phyloP scores from a whole-genome alignment of 2,113 vertebrate species.

The Balaeniceps rex region DNA sequence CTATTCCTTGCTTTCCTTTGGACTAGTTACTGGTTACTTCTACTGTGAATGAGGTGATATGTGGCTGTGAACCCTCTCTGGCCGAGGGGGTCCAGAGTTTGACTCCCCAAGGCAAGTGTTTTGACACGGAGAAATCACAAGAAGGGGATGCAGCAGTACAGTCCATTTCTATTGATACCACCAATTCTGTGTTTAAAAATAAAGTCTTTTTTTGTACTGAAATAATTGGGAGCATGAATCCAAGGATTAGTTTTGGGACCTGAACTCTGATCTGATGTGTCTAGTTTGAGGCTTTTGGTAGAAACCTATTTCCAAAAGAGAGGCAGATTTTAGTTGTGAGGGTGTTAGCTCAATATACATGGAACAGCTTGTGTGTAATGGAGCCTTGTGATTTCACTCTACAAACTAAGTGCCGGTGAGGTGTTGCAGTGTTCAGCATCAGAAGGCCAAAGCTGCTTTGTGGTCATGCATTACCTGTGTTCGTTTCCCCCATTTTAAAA shows the following conservation, averaged over 20 bases:
- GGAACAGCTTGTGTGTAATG: not conserved
- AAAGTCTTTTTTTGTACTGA: not conserved
- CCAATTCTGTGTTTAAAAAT: not conserved
- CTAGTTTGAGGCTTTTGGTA: not conserved
- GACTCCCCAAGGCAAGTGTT: not conserved
- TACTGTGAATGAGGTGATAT: not conserved
- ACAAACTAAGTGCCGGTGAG: not conserved
- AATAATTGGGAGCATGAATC: not conserved
- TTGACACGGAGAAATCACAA: not conserved
- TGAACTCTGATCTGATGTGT: not conserved
- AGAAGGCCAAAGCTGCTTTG: not conserved
- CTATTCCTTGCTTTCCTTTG: not conserved
- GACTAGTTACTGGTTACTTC: not conserved
- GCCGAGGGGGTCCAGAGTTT: not conserved
- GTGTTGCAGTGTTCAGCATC: not conserved
- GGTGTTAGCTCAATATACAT: not conserved
- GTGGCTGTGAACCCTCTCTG: not conserved
- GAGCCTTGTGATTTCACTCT: not conserved
- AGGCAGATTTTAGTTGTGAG: not conserved
- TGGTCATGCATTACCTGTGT: not conserved
- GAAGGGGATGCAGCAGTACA: fast-evolving
- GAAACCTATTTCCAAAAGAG: not conserved
- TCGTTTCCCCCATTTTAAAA: not conserved
- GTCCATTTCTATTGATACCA: not conserved
- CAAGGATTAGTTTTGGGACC: not conserved